These are phyloP conservation scores for Lontra canadensis DNA, from an alignment of 2,113 vertebrate species.

Conservation along the genomic window DNA sequence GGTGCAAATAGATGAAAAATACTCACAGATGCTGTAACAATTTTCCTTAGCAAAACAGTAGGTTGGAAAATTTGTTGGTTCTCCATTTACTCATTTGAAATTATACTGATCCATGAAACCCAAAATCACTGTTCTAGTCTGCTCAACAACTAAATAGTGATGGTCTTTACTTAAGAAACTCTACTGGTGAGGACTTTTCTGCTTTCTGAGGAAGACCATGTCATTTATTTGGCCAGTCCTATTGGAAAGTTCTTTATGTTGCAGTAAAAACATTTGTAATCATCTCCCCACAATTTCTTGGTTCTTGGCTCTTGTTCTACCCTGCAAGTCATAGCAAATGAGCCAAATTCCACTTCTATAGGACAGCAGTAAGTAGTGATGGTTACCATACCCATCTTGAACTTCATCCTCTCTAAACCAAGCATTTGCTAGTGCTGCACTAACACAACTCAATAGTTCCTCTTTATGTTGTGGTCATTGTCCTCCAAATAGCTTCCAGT, in stretches of 20 bases:
- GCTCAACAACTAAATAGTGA: not conserved
- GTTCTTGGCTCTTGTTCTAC: not conserved
- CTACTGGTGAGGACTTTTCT: not conserved
- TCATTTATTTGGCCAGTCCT: not conserved
- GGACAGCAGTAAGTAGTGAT: not conserved
- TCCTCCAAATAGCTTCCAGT: not conserved
- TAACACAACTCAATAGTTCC: not conserved
- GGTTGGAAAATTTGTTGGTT: not conserved
- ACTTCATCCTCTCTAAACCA: not conserved
- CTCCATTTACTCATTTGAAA: not conserved
- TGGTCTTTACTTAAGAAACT: not conserved
- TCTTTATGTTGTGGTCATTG: not conserved
- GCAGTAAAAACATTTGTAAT: not conserved
- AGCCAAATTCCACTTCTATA: not conserved
- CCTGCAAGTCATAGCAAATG: not conserved
- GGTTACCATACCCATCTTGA: no score
- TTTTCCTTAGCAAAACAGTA: not conserved
- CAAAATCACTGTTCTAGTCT: not conserved
- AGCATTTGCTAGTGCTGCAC: not conserved
- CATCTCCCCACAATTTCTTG: not conserved
- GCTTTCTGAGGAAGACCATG: not conserved
- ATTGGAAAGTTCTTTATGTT: not conserved
- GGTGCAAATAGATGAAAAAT: not conserved
- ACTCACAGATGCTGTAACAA: not conserved
- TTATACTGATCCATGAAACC: not conserved